phyloP scores from a whole-genome alignment of 2,113 vertebrate genomes.

The Chamaea fasciata region DNA sequence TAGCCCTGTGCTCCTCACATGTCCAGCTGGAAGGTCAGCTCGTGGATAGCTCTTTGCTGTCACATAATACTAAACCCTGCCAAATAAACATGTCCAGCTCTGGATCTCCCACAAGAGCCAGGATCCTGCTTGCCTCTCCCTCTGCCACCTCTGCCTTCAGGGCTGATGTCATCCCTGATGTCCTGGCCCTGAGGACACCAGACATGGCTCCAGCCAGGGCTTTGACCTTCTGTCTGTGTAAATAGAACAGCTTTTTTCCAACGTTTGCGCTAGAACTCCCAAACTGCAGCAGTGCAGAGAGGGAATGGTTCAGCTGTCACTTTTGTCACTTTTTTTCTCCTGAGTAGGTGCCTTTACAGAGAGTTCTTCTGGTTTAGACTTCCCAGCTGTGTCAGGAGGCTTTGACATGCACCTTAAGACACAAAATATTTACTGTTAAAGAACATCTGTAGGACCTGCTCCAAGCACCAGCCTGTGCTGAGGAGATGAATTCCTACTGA shows the following conservation, averaged over 20 bases:
- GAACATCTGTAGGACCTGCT: neutral
- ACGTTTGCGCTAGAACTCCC: neutral
- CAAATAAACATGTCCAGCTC: fast-evolving
- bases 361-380: neutral
- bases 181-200: neutral
- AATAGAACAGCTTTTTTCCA: neutral
- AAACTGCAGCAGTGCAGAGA: neutral
- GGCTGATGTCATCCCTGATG: neutral
- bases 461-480: neutral
- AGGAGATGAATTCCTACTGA: neutral
- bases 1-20: neutral
- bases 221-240: neutral
- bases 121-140: neutral
- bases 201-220: neutral
- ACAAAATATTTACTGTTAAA: neutral
- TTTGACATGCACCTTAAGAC: neutral
- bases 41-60: fast-evolving
- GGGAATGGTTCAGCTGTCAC: neutral
- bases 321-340: neutral
- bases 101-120: neutral
- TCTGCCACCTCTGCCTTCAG: neutral
- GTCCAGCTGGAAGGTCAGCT: neutral
- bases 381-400: neutral
- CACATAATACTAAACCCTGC: neutral
- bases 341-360: neutral